A percentile compares a stretch with the other conserved stretches of the same genome.
Conservation (phyloP, 2,113 vertebrate species). For the Lethenteron camtschaticum region DNA sequence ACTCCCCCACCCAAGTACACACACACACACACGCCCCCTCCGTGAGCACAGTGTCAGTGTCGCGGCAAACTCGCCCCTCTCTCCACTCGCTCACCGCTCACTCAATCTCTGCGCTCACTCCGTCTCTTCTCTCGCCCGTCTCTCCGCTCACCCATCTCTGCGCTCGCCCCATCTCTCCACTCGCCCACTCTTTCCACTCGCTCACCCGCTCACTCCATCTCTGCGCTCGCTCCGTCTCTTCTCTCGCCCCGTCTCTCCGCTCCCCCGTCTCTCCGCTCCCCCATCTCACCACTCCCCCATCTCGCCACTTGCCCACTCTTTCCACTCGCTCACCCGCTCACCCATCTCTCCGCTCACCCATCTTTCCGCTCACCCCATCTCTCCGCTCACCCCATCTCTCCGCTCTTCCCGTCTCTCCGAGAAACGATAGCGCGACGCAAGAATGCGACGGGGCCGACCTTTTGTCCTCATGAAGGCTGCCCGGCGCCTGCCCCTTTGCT, state of each 20-base stretch:
- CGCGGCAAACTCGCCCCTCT: background rate
- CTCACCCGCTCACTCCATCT: background rate
- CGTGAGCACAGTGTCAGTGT: too few species aligned
- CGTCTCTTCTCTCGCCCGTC: background rate
- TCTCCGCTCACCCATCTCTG: background rate
- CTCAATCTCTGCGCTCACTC: background rate
- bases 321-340: too few species aligned
- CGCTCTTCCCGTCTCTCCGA: background rate
- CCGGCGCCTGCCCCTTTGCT: too few species aligned
- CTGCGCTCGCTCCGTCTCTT: background rate
- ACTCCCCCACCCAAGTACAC: too few species aligned
- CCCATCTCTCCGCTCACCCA: background rate
- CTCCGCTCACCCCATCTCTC: background rate
- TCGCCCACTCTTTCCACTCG: background rate
- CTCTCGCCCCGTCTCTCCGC: background rate
- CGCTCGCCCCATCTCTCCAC: background rate
- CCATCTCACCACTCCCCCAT: background rate
- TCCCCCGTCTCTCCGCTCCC: background rate
- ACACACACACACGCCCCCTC: too few species aligned
- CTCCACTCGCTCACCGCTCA: background rate
- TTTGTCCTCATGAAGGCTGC: too few species aligned
- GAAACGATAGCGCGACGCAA: too few species aligned
- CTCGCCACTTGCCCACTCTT: too few species aligned
- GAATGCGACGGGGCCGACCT: too few species aligned
- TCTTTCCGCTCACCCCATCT: background rate